These are phyloP conservation scores for Gracilinanus agilis DNA, from an alignment of 2,113 vertebrate species.

Conservation along the genomic window DNA sequence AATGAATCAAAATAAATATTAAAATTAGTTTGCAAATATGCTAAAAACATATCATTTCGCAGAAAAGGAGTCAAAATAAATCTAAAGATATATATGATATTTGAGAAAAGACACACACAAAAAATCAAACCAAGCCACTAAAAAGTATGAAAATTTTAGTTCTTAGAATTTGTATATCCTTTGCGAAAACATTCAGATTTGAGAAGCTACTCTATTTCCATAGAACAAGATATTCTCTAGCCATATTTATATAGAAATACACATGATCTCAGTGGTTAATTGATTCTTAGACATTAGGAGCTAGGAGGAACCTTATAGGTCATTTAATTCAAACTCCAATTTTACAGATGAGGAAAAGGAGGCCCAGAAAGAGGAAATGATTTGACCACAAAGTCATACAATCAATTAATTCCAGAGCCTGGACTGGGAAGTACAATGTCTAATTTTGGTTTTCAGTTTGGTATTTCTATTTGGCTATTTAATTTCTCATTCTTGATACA, in stretches of 20 bases:
- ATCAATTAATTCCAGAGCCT: not conserved
- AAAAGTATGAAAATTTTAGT: not conserved
- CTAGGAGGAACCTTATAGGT: not conserved
- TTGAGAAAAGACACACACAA: constrained; percentile 60
- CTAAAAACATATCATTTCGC: not conserved
- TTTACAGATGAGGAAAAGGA: not conserved
- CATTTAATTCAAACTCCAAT: not conserved
- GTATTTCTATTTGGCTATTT: too few species aligned
- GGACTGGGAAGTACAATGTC: not conserved
- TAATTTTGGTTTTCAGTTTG: not conserved
- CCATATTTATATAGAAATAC: constrained; percentile 72
- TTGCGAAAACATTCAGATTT: constrained; percentile 48
- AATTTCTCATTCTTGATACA: not conserved
- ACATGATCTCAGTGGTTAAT: constrained; percentile 56
- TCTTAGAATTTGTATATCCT: not conserved
- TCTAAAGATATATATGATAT: not conserved
- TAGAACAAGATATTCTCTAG: constrained; percentile 61
- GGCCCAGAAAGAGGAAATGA: constrained; percentile 57
- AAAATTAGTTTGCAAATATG: not conserved
- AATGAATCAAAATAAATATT: not conserved
- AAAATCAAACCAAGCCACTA: constrained; percentile 34
- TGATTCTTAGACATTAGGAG: not conserved
- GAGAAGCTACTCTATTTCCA: constrained; percentile 72
- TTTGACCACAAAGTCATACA: constrained; percentile 15
- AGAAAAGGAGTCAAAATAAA: not conserved